Conservation (phyloP, 1,140 invertebrate species). For the Meloidogyne chitwoodi region DNA sequence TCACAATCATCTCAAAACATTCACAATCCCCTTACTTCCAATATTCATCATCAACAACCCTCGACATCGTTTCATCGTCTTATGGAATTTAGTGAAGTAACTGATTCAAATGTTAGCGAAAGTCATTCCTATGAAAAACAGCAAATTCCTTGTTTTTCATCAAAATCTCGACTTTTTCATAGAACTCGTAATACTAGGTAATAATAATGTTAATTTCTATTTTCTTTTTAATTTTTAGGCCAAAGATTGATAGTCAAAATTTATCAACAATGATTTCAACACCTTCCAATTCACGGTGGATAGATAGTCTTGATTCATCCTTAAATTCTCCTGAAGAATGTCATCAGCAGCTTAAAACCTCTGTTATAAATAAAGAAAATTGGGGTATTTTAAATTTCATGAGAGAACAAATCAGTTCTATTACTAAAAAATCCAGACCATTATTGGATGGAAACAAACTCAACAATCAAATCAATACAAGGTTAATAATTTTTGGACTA, state of each 20-base stretch:
- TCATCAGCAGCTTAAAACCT: neutral
- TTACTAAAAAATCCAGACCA: neutral
- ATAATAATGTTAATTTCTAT: neutral
- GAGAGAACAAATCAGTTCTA: neutral
- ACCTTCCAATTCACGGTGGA: neutral
- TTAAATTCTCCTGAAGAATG: neutral
- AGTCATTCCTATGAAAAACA: neutral
- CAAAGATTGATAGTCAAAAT: neutral
- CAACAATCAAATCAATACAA: neutral
- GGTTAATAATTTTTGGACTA: neutral
- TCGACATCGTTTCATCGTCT: neutral
- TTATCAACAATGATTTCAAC: neutral
- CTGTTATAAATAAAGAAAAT: neutral
- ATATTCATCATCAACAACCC: neutral
- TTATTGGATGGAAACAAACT: neutral
- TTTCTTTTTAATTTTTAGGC: neutral
- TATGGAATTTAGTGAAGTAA: neutral
- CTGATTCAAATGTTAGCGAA: neutral
- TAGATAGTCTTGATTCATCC: neutral
- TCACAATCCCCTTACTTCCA: neutral
- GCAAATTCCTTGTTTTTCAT: neutral
- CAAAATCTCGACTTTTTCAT: neutral
- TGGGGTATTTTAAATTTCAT: neutral
- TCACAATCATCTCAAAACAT: neutral
- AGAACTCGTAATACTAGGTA: neutral